A percentile compares a stretch with the other conserved stretches of the same genome.
phyloP scores from a whole-genome alignment of 2,888 invertebrate genomes.

The Lepidonotus clava region DNA sequence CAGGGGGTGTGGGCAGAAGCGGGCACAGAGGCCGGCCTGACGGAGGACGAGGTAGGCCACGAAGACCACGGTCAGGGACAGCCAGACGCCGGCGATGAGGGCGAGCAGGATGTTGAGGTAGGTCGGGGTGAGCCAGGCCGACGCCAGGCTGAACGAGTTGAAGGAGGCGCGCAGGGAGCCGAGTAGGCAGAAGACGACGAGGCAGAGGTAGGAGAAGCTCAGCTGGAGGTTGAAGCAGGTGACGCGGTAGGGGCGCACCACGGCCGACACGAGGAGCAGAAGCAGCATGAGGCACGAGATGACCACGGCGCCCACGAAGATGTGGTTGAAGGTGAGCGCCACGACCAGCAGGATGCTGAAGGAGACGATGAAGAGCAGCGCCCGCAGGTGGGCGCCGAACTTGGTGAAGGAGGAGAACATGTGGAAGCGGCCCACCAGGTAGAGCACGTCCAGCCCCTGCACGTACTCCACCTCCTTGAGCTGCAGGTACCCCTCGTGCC shows the following conservation, averaged over 20 bases:
- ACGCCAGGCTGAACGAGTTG: conserved; percentile 58
- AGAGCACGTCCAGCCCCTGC: conserved; percentile 74
- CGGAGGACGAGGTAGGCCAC: conserved; percentile 59
- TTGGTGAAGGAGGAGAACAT: conserved; percentile 75
- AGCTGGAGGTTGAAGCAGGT: conserved; percentile 71
- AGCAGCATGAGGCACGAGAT: conserved; percentile 64
- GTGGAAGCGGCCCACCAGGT: conserved; percentile 72
- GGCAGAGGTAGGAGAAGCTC: conserved; percentile 67
- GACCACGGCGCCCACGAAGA: conserved; percentile 68
- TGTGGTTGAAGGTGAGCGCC: conserved; percentile 69
- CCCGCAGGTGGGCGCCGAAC: conserved; percentile 70
- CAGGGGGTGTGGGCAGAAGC: conserved; percentile 65
- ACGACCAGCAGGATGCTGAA: conserved; percentile 69
- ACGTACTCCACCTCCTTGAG: conserved; percentile 77
- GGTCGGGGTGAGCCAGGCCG: conserved; percentile 66
- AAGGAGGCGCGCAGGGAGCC: conserved; percentile 68
- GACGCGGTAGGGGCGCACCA: conserved; percentile 73
- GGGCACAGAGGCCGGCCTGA: conserved; percentile 49
- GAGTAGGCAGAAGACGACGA: conserved; percentile 68
- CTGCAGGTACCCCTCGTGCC: conserved; percentile 75
- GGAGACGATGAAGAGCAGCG: conserved; percentile 69
- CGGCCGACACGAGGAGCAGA: conserved; percentile 64
- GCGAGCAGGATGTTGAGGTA: conserved; percentile 68
- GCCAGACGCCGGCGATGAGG: conserved; percentile 69
- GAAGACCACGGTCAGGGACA: conserved; percentile 65